These are phyloP conservation scores for Falco rusticolus DNA, from an alignment of 2,797 vertebrate species.

Conservation along the genomic window DNA sequence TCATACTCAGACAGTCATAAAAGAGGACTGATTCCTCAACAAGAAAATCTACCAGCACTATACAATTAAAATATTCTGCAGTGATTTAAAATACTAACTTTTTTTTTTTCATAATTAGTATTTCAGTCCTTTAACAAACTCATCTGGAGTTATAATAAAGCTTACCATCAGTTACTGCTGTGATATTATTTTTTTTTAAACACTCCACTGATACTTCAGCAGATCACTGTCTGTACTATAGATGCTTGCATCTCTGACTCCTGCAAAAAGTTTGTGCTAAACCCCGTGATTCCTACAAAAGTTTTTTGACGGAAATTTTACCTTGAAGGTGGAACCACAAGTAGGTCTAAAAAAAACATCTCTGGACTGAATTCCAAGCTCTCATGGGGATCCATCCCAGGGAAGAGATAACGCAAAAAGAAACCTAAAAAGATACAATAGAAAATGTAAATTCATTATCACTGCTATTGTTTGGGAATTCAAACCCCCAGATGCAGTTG, in stretches of 20 bases:
- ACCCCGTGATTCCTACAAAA: neutral
- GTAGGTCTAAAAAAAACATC: constrained; percentile 90
- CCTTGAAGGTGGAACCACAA: constrained; percentile 93
- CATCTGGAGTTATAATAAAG: neutral
- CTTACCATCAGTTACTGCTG: neutral
- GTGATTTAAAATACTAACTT: neutral
- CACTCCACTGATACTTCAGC: neutral
- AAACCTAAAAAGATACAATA: constrained; percentile 80
- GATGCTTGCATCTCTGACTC: neutral
- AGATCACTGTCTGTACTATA: neutral
- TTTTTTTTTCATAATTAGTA: neutral
- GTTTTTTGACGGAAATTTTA: constrained; percentile 44
- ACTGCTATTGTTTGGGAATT: neutral
- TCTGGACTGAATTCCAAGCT: constrained; percentile 78
- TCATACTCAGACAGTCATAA: neutral
- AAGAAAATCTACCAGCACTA: neutral
- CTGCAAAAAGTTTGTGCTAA: neutral
- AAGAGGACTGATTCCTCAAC: neutral
- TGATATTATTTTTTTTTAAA: neutral
- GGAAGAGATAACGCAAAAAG: constrained; percentile 89
- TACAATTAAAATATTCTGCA: neutral
- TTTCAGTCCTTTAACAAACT: neutral
- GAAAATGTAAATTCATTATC: neutral
- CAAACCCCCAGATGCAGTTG: neutral
- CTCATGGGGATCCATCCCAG: constrained; percentile 76